These are phyloP conservation scores for Thera britannica DNA, from an alignment of 2,888 invertebrate genomes.

Conservation along the genomic window DNA sequence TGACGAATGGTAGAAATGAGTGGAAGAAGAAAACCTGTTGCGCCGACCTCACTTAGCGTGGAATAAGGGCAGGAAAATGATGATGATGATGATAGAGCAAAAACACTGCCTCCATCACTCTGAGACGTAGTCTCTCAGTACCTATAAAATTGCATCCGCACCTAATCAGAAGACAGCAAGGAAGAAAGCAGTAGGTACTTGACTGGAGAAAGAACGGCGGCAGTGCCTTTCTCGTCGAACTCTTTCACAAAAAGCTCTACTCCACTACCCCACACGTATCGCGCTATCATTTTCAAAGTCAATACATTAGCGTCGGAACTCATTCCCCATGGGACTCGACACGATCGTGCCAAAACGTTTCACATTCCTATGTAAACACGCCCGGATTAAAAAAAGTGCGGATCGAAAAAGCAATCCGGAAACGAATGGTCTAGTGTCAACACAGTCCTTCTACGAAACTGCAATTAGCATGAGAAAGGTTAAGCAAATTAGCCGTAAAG, in stretches of 20 bases:
- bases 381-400: slow-evolving; percentile 51
- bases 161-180: neutral
- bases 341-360: slow-evolving; percentile 61
- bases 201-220: neutral
- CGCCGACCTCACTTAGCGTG: too few relatives aligned
- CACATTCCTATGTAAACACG: slow-evolving; percentile 58
- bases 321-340: slow-evolving; percentile 54
- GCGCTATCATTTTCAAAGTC: slow-evolving; percentile 32
- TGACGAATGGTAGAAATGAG: too few relatives aligned
- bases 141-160: neutral
- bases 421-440: slow-evolving; percentile 66
- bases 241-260: neutral
- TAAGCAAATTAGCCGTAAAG: slow-evolving; percentile 45
- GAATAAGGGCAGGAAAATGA: too few relatives aligned
- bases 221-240: neutral
- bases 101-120: too few relatives aligned
- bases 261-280: slow-evolving; percentile 16
- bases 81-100: too few relatives aligned
- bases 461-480: slow-evolving; percentile 56
- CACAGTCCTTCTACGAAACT: slow-evolving; percentile 73
- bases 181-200: neutral
- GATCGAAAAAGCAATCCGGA: slow-evolving; percentile 58
- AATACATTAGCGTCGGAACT: slow-evolving; percentile 48
- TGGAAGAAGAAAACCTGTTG: too few relatives aligned
- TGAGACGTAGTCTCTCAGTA: too few relatives aligned